phyloP scores from a whole-genome alignment of 2,113 vertebrate species.

The Nothocercus julius region DNA sequence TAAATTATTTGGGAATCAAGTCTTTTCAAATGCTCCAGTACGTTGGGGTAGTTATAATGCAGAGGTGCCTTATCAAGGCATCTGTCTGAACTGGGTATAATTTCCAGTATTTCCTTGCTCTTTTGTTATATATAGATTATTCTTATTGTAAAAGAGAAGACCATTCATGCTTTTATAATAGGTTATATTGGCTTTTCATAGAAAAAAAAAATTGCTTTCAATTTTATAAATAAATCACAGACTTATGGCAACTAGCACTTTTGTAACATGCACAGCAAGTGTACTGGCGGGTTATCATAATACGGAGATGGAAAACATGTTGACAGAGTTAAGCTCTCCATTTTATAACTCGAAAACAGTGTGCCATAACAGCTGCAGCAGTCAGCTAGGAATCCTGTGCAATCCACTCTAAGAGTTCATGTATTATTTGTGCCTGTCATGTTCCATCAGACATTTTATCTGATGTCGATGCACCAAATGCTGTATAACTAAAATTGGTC shows the following conservation, averaged over 20 bases:
- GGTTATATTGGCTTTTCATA: not conserved
- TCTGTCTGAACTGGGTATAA: not conserved
- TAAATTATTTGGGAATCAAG: not conserved
- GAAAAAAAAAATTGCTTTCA: not conserved
- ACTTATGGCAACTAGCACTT: not conserved
- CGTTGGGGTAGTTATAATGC: not conserved
- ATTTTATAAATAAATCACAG: not conserved
- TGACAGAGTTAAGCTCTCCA: not conserved
- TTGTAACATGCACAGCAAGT: not conserved
- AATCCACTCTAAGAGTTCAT: not conserved
- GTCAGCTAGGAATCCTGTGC: not conserved
- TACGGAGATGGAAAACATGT: not conserved
- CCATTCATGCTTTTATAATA: not conserved
- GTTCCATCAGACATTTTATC: not conserved
- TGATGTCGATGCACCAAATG: not conserved
- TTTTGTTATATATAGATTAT: not conserved
- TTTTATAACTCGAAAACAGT: not conserved
- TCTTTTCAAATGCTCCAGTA: not conserved
- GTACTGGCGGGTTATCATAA: not conserved
- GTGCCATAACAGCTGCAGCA: not conserved
- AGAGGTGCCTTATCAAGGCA: not conserved
- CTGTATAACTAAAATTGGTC: not conserved
- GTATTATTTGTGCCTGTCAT: slow-evolving; percentile 32
- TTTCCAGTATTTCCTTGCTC: not conserved
- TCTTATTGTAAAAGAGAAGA: not conserved